These are phyloP conservation scores for Cosmia pyralina DNA, from an alignment of 2,888 invertebrate genomes.

Conservation along the genomic window DNA sequence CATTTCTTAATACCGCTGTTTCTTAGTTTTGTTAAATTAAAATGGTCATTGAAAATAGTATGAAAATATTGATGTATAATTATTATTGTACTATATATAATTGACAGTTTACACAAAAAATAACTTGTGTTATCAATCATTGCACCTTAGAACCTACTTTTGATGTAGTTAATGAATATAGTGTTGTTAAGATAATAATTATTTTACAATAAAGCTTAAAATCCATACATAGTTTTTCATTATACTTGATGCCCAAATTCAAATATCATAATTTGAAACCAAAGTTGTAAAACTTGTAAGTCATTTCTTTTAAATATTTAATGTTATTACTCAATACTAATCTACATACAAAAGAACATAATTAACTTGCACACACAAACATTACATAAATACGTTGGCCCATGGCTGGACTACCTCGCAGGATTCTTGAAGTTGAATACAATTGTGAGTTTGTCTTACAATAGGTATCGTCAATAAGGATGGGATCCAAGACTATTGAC, in stretches of 20 bases:
- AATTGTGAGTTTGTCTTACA: background rate
- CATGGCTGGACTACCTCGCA: background rate
- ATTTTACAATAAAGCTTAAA: slow-evolving; percentile 80
- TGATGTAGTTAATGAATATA: slow-evolving; percentile 65
- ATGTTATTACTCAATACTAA: no score
- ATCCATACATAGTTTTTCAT: slow-evolving; percentile 24
- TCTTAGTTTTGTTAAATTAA: slow-evolving; percentile 24
- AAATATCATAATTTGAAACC: background rate
- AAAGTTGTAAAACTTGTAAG: background rate
- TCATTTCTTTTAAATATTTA: background rate
- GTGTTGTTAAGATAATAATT: slow-evolving; percentile 69
- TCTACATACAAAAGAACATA: background rate
- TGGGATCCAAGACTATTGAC: background rate
- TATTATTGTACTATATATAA: slow-evolving; percentile 31
- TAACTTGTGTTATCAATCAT: slow-evolving; percentile 61
- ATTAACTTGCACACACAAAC: background rate
- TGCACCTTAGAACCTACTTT: slow-evolving; percentile 71
- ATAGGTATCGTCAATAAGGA: background rate
- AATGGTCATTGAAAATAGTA: slow-evolving; percentile 24
- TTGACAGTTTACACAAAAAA: slow-evolving; percentile 38
- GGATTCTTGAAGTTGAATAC: background rate
- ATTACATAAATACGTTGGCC: background rate
- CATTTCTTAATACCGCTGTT: slow-evolving; percentile 22
- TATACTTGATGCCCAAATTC: background rate
- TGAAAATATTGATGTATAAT: slow-evolving; percentile 38